Conservation (phyloP, 2,888 invertebrate species). For the Drosophila atripex region DNA sequence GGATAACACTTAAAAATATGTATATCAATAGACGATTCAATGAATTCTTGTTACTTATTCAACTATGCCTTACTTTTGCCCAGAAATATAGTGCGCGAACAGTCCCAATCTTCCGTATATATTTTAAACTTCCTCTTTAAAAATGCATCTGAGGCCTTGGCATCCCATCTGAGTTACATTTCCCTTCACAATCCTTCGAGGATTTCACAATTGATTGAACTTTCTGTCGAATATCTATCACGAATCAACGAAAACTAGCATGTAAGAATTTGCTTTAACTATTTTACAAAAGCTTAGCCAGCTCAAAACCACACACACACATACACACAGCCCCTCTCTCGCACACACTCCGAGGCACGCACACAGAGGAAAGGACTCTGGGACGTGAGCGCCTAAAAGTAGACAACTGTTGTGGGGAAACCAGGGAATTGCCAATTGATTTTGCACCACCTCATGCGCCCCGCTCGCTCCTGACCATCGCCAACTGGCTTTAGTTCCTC, state of each 20-base stretch:
- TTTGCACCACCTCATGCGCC: slow-evolving; percentile 37
- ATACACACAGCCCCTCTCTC: slow-evolving; percentile 11
- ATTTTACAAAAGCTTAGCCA: slow-evolving; percentile 57
- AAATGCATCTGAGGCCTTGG: neutral
- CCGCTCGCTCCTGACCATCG: slow-evolving; percentile 5
- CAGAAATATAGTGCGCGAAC: too few species aligned
- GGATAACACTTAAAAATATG: neutral
- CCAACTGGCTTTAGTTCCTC: slow-evolving; percentile 34
- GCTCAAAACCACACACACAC: slow-evolving; percentile 43
- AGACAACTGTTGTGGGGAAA: slow-evolving; percentile 62
- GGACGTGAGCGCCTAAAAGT: slow-evolving; percentile 71
- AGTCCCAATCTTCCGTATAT: too few species aligned
- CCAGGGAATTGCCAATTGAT: slow-evolving; percentile 71
- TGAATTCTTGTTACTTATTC: too few species aligned
- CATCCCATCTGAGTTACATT: slow-evolving; percentile 25
- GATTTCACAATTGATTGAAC: slow-evolving; percentile 38
- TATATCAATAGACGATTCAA: too few species aligned
- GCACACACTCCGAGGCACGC: neutral
- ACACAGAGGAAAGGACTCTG: slow-evolving; percentile 20
- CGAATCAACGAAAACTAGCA: slow-evolving; percentile 54
- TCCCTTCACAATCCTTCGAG: slow-evolving; percentile 15
- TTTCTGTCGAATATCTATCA: slow-evolving; percentile 50
- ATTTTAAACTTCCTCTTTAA: too few species aligned
- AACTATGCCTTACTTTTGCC: neutral
- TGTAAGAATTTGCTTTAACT: slow-evolving; percentile 55